Conservation (phyloP, 2,888 invertebrate genomes). For the Agrochola lota region DNA sequence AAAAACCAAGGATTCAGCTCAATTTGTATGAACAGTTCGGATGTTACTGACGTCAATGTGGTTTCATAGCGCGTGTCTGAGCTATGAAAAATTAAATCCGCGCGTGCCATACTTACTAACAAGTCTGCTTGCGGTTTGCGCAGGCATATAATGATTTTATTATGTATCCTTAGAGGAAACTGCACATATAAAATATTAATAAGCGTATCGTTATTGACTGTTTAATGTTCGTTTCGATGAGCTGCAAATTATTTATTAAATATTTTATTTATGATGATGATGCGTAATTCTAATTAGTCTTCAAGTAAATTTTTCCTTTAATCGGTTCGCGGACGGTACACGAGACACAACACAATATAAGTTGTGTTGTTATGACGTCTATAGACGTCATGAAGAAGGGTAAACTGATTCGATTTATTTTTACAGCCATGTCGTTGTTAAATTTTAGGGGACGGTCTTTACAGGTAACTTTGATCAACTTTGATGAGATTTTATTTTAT, state of each 20-base stretch:
- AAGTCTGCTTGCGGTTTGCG: slow-evolving; percentile 66
- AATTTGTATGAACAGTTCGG: slow-evolving; percentile 19
- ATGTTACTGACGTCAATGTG: slow-evolving; percentile 66
- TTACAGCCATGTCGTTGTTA: neutral
- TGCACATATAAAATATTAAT: slow-evolving; percentile 32
- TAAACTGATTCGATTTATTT: slow-evolving; percentile 15
- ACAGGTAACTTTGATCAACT: neutral
- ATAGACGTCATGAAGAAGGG: too few species aligned
- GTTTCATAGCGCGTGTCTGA: slow-evolving; percentile 59
- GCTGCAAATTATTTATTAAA: slow-evolving; percentile 12
- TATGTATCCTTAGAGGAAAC: slow-evolving; percentile 55
- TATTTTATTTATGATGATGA: slow-evolving; percentile 8
- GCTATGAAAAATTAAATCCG: slow-evolving; percentile 44
- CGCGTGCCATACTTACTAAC: slow-evolving; percentile 72
- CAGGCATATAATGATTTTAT: slow-evolving; percentile 36
- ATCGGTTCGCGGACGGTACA: too few species aligned
- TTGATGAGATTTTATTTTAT: neutral
- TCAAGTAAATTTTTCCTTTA: neutral
- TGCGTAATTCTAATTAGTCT: neutral
- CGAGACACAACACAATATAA: too few species aligned
- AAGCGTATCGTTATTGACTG: slow-evolving; percentile 13
- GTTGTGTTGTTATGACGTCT: too few species aligned
- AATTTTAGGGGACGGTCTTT: neutral
- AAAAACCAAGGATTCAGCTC: slow-evolving; percentile 37
- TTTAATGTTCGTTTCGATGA: neutral